Conservation (phyloP, 2,888 invertebrate species). For the Phortica magna region DNA sequence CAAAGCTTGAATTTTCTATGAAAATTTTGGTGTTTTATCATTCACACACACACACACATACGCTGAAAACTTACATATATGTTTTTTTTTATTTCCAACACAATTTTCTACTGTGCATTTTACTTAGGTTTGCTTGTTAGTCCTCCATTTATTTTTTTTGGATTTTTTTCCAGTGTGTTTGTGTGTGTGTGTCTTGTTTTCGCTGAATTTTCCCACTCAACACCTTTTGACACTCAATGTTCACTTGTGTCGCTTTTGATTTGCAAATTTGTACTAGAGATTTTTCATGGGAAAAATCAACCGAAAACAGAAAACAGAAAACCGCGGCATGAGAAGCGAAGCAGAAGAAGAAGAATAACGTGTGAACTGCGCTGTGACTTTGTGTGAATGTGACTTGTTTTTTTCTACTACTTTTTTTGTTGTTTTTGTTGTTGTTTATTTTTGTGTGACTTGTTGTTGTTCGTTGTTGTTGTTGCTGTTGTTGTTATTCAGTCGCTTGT, state of each 20-base stretch:
- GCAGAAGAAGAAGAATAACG: constrained; percentile 26
- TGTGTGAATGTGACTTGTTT: neutral
- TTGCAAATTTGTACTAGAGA: constrained; percentile 41
- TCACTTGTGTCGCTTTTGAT: constrained; percentile 41
- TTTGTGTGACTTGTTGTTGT: neutral
- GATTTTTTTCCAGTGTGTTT: constrained; percentile 20
- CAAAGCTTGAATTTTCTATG: neutral
- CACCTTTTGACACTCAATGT: constrained; percentile 37
- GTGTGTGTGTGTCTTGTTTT: neutral
- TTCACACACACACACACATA: neutral
- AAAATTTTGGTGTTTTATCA: no score
- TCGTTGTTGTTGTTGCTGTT: constrained; percentile 3
- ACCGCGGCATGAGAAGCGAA: neutral
- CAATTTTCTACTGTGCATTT: neutral
- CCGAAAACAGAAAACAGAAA: neutral
- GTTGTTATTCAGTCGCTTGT: neutral
- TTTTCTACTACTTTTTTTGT: neutral
- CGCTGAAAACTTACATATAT: neutral
- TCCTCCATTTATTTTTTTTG: constrained; percentile 12
- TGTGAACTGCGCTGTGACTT: constrained; percentile 19
- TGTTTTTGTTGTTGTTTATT: constrained; percentile 1
- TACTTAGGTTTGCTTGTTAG: neutral
- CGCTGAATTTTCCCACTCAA: constrained; percentile 17
- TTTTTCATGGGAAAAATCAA: constrained; percentile 31
- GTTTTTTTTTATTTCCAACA: constrained; percentile 20